Evolutionary conservation across 2,888 invertebrate genomes (phyloP).

Genomic region (Stegophylla sp.): DNA sequence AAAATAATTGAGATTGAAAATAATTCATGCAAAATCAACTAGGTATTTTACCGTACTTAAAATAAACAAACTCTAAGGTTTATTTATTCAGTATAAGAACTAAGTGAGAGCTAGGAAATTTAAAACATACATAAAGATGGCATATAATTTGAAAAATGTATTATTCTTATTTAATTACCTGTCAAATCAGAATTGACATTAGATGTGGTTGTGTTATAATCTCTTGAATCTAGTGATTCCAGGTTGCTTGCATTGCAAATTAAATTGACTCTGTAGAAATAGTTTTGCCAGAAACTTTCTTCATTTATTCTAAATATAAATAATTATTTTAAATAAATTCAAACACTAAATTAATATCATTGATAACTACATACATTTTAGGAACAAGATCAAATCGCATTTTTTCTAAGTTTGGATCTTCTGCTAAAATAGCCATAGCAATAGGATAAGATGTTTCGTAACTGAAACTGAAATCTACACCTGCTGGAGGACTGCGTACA

Average conservation of each 20-base stretch:
- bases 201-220: conserved; percentile 44
- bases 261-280: conserved; percentile 98
- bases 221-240: conserved; percentile 69
- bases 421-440: conserved; percentile 91
- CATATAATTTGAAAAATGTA: not conserved
- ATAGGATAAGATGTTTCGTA: conserved; percentile 91
- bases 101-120: not conserved
- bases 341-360: not conserved
- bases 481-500: conserved; percentile 93
- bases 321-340: not conserved
- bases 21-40: conserved; percentile 19
- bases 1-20: not conserved
- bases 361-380: conserved; percentile 89
- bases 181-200: conserved; percentile 50
- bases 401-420: conserved; percentile 94
- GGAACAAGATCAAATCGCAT: conserved; percentile 99
- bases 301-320: conserved; percentile 81
- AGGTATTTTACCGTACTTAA: not conserved
- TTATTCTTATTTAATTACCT: conserved; percentile 28
- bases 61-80: not conserved
- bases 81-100: not conserved
- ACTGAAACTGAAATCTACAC: conserved; percentile 94
- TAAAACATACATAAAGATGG: not conserved
- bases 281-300: conserved; percentile 99
- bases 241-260: conserved; percentile 96